These are phyloP conservation scores for Sogatella furcifera DNA, from an alignment of 1,140 invertebrate species.

Conservation along the genomic window DNA sequence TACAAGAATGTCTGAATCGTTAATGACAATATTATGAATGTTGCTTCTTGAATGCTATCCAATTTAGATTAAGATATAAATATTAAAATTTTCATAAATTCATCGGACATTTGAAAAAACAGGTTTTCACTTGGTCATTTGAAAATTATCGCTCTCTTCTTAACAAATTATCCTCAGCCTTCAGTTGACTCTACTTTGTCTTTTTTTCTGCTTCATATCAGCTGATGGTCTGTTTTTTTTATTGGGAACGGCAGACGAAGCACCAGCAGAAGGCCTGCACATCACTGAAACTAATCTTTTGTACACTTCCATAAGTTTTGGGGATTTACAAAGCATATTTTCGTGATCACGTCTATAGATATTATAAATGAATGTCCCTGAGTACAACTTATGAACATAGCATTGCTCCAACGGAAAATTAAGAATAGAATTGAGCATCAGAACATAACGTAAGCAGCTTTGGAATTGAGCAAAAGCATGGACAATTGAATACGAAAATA, in stretches of 20 bases:
- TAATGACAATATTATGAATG: no score
- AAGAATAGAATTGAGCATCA: slow-evolving; percentile 53
- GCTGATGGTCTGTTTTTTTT: not conserved
- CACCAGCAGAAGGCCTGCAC: not conserved
- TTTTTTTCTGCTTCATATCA: no score
- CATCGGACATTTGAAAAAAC: no score
- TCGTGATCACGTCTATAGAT: slow-evolving; percentile 29
- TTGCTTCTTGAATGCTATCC: no score
- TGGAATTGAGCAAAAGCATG: slow-evolving; percentile 63
- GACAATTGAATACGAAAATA: slow-evolving; percentile 45
- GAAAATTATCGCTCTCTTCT: no score
- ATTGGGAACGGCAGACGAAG: not conserved
- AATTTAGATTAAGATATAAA: no score
- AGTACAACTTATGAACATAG: slow-evolving; percentile 45
- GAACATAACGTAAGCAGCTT: slow-evolving; percentile 46
- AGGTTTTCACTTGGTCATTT: no score
- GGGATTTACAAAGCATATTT: not conserved
- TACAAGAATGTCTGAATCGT: no score
- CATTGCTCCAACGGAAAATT: slow-evolving; percentile 40
- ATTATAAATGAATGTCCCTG: slow-evolving; percentile 66
- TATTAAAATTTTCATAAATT: no score
- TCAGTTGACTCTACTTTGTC: no score
- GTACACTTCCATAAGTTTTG: not conserved
- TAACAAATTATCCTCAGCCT: no score
- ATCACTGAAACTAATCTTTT: not conserved